Base-by-base conservation (phyloP, 2,888 invertebrate genomes). In the Diaperis boleti region DNA sequence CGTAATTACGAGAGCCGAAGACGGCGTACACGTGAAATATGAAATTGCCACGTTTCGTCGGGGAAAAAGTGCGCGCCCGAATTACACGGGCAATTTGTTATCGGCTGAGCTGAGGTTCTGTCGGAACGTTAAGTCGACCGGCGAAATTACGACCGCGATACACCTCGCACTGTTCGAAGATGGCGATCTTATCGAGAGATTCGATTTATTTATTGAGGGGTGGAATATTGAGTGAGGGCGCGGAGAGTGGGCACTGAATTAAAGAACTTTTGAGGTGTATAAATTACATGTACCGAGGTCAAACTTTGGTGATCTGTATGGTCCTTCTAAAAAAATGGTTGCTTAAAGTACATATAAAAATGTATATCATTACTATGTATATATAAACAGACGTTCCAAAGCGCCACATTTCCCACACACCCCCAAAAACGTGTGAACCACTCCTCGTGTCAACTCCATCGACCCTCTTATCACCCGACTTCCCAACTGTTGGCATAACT, bases 141-240 rank as follows among this genome's bases (percentile, higher is more conserved):
- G 55, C 60, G 50, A 61, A 64, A 60, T 62, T 50, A 50, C 56
- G 55, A 52, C 45, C 59, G 55, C 52, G 60, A 56, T 59, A 57
- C 50, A 39, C 61, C 59, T 59, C 54, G 42, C 39, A 62, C 41
- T 66, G 60, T 62, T 57, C 50, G 64, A 63, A 57, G 67, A 68
- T 68, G 62, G 64, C 59, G 65, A 69, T 68, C 65, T 69, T 70
- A 71, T 68, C 69, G 54, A 49, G 20, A 59, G 26, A 35, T 52
- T 55, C 54, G 47, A 64, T 60, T 69, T 69, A 69, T 71, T 69
- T 71, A 71, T 70, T 66, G 60, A 26, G 62, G 66, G 64, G 62
- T 6, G 26, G 26, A 26, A n/a, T n/a, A 26, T n/a, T 26, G n/a
- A 26, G n/a, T 26, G 26, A 26, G 26, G 20, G 6, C 20, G 20